Conservation (phyloP, 2,888 invertebrate species). For the Lucinisca nassula region DNA sequence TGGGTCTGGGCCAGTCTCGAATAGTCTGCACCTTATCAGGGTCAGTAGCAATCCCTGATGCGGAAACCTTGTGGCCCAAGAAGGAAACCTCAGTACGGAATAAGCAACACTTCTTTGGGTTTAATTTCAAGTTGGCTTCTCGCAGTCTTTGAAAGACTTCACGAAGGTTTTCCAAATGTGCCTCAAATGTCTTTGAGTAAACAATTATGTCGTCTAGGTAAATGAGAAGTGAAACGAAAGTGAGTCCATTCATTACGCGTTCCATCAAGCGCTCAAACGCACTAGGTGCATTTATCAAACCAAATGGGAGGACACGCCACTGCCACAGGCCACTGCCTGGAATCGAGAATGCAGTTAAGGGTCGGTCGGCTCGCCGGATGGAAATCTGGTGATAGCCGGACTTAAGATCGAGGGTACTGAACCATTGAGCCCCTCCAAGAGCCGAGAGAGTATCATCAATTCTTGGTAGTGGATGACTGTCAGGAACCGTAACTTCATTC, state of each 20-base stretch:
- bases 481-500: too few relatives aligned
- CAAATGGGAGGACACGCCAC: constrained; percentile 42
- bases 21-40: constrained; percentile 46
- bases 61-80: constrained; percentile 54
- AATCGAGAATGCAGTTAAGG: constrained; percentile 47
- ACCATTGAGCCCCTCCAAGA: constrained; percentile 31
- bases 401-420: constrained; percentile 41
- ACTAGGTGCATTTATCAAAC: too few relatives aligned
- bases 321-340: constrained; percentile 48
- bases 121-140: constrained; percentile 49
- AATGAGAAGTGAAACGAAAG: constrained; percentile 62
- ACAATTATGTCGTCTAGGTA: constrained; percentile 72
- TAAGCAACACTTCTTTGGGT: constrained; percentile 62
- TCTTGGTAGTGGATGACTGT: too few relatives aligned
- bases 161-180: constrained; percentile 51
- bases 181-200: constrained; percentile 44
- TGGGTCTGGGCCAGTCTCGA: constrained; percentile 24
- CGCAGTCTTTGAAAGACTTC: constrained; percentile 54
- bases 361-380: constrained; percentile 30
- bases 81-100: constrained; percentile 33
- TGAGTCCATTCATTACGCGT: constrained; percentile 27
- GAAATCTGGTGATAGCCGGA: constrained; percentile 54
- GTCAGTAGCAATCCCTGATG: constrained; percentile 46
- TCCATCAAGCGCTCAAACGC: constrained; percentile 41
- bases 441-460: too few relatives aligned